Evolutionary conservation across 1,140 invertebrate species (phyloP).

Genomic region (Trinorchestia longiramus): DNA sequence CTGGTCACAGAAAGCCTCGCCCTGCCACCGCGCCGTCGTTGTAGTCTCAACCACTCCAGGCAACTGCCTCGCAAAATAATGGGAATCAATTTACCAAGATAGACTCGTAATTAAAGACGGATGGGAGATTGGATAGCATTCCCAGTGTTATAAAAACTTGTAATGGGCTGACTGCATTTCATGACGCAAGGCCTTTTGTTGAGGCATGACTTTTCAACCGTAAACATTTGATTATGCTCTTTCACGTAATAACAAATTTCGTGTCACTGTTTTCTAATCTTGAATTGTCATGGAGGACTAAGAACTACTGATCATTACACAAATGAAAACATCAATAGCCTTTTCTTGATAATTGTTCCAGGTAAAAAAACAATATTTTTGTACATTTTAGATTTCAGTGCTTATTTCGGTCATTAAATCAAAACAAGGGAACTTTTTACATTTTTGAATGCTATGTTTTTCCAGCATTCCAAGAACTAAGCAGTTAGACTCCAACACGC

Average conservation of each 20-base stretch:
- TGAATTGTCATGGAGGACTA: too few relatives aligned
- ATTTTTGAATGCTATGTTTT: background rate
- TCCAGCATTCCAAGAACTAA: background rate
- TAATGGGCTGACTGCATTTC: background rate
- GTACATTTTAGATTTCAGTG: background rate
- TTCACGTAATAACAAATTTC: background rate
- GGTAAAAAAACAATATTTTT: too few relatives aligned
- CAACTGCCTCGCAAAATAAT: background rate
- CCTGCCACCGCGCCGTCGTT: background rate
- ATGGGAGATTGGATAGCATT: background rate
- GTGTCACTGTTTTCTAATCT: background rate
- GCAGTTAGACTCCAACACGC: background rate
- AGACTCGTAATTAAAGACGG: background rate
- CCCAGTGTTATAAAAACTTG: background rate
- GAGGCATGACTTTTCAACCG: background rate
- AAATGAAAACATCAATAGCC: too few relatives aligned
- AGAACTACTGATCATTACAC: too few relatives aligned
- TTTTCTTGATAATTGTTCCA: too few relatives aligned
- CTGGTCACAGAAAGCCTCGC: background rate
- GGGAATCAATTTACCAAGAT: background rate
- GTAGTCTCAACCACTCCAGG: background rate
- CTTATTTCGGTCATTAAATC: background rate
- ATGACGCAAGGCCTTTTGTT: background rate
- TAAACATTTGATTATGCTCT: background rate
- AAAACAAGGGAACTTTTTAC: background rate